Conservation (phyloP, 2,797 vertebrate genomes). For the Chelonia mydas region DNA sequence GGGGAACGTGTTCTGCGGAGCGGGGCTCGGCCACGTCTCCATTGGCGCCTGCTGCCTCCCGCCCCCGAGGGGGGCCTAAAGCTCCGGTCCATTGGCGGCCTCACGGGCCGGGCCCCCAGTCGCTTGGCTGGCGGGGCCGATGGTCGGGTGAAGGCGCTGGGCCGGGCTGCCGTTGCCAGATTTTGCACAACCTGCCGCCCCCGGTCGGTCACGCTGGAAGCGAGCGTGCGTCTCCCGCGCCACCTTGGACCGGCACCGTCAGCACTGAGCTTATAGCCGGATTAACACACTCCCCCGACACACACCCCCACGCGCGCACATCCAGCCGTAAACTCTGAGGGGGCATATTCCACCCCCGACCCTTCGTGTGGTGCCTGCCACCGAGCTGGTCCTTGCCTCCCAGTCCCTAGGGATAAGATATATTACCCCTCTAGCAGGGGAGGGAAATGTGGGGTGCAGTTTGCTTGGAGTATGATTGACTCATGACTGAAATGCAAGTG, state of each 20-base stretch:
- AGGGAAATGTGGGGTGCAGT: background rate
- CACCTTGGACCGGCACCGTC: background rate
- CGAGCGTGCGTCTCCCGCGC: background rate
- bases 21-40: too few relatives aligned
- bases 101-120: too few relatives aligned
- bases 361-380: background rate
- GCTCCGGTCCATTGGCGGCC: too few relatives aligned
- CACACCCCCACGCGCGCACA: accelerated
- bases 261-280: too few relatives aligned
- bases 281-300: too few relatives aligned
- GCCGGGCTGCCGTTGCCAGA: background rate
- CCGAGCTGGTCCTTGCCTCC: background rate
- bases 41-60: background rate
- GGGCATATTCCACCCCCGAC: too few relatives aligned
- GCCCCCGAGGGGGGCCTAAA: background rate
- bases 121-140: background rate
- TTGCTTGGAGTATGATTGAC: too few relatives aligned
- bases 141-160: background rate
- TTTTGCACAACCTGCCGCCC: background rate
- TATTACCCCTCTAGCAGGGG: too few relatives aligned
- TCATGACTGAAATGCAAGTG: background rate
- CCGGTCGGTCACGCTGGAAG: too few relatives aligned
- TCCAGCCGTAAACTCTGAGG: too few relatives aligned
- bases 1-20: too few relatives aligned
- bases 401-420: background rate